Evolutionary conservation across 2,888 invertebrate species (phyloP), one percentile per base, ranked within the genome.

Genomic region (Himalopsyche tibetana): DNA sequence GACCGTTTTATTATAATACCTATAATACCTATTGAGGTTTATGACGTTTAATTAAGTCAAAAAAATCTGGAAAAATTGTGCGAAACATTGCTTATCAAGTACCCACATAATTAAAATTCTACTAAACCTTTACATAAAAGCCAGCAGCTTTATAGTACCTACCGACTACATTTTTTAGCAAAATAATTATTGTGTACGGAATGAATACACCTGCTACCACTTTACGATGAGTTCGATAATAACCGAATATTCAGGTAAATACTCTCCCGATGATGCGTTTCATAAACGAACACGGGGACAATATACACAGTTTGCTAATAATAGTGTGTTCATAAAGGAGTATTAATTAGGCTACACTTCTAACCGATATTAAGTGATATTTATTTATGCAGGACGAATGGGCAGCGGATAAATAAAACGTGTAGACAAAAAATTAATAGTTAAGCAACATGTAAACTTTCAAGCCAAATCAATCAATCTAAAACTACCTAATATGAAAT

Each of bases 251-350:
- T 74, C 15, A 15, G 74, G 36, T 74, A 74, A 74, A 74, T 74
- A 74, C 38, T 74, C 28, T 28, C 38, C 74, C 38, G 36, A 74
- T 74, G 74, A 74, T 74, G 74, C 74, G 74, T 74, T 69, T 74
- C 74, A 74, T 74, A 74, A 74, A 74, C 74, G 74, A 74, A 74
- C 74, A 28, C 12, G 4, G 51, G 38, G 11, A 38, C 38, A 74
- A 38, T 74, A 38, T 74, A 74, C 74, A 38, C 12, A 74, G 38
- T 38, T 9, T 38, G 69, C 69, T 69, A 36, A 69, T 74, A 38
- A 74, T 74, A 38, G 74, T 74, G 74, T 8, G 36, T 74, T 74
- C 38, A 36, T 36, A 74, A 38, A 74, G 15, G 74, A 9, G 74
- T 38, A 74, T 74, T 74, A 38, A 4, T 12, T 4, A 2, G 69